Conservation (phyloP, 2,888 invertebrate species). For the Margaritifera margaritifera region DNA sequence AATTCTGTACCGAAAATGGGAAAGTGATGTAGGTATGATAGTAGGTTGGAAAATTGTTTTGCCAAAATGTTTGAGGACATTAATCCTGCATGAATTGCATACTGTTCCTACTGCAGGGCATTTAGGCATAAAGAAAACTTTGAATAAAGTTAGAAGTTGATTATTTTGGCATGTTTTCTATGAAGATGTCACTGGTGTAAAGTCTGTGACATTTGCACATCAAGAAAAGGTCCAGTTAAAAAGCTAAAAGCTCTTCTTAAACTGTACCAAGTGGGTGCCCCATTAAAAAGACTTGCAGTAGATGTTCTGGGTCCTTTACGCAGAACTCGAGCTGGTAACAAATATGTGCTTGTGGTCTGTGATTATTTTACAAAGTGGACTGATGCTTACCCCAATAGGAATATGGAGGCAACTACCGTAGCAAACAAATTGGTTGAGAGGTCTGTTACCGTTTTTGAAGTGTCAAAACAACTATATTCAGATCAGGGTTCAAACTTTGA, state of each 20-base stretch:
- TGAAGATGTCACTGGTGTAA: conserved; percentile 17
- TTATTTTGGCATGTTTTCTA: no score
- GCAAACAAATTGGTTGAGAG: conserved; percentile 25
- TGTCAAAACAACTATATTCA: conserved; percentile 27
- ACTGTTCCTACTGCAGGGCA: conserved; percentile 16
- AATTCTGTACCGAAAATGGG: no score
- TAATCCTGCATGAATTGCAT: conserved; percentile 11
- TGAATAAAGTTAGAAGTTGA: conserved; percentile 4
- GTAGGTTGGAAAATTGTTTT: not conserved
- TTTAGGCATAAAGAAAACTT: conserved; percentile 9
- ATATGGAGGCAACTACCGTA: conserved; percentile 32
- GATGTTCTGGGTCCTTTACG: conserved; percentile 22
- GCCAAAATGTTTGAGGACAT: no score
- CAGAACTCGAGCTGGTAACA: conserved; percentile 18
- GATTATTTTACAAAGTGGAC: no score
- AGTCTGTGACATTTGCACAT: conserved; percentile 28
- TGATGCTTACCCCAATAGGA: conserved; percentile 21
- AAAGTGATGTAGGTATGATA: no score
- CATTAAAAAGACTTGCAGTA: conserved; percentile 22
- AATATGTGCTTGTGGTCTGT: conserved; percentile 29
- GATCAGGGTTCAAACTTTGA: conserved; percentile 41
- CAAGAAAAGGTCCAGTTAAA: no score
- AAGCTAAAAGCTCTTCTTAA: conserved; percentile 17
- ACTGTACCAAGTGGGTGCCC: conserved; percentile 22
- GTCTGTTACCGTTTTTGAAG: conserved; percentile 30